Evolutionary conservation across 2,797 vertebrate genomes (phyloP).

Genomic region (Champsocephalus esox): DNA sequence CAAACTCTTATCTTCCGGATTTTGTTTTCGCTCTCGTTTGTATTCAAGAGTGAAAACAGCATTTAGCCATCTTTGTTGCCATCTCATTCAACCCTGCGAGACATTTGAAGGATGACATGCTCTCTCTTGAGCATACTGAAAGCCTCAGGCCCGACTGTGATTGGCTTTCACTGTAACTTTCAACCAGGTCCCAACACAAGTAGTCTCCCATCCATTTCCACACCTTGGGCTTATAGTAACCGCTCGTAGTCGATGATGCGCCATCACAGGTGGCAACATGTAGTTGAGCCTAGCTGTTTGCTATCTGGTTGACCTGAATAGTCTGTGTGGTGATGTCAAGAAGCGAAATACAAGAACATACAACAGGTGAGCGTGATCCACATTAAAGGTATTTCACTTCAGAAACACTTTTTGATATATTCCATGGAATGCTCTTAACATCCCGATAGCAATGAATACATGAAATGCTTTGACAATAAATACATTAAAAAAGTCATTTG

Average conservation of each 20-base stretch:
- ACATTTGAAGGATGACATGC: slow-evolving; percentile 56
- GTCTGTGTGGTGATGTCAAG: background rate
- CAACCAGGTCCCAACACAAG: slow-evolving; percentile 35
- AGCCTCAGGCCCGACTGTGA: slow-evolving; percentile 33
- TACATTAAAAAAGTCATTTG: too few species aligned
- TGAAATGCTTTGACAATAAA: too few species aligned
- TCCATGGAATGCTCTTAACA: too few species aligned
- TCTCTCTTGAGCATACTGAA: slow-evolving; percentile 40
- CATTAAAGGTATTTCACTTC: too few species aligned
- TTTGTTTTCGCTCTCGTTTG: slow-evolving; percentile 64
- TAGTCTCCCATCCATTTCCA: slow-evolving; percentile 20
- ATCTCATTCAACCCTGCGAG: slow-evolving; percentile 52
- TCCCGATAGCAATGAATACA: too few species aligned
- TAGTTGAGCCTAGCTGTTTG: background rate
- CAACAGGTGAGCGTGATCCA: too few species aligned
- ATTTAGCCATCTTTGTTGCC: slow-evolving; percentile 60
- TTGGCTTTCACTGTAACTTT: slow-evolving; percentile 38
- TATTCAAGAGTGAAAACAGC: slow-evolving; percentile 62
- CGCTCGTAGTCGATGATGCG: slow-evolving; percentile 36
- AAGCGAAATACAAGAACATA: background rate
- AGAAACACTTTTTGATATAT: too few species aligned
- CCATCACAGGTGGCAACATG: slow-evolving; percentile 40
- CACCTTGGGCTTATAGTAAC: slow-evolving; percentile 19
- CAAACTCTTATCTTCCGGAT: slow-evolving; percentile 54
- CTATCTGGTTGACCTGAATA: slow-evolving; percentile 14